Evolutionary conservation across 2,797 vertebrate genomes (phyloP), one percentile per base, ranked within the genome.

Genomic region (Anabacerthia variegaticeps): DNA sequence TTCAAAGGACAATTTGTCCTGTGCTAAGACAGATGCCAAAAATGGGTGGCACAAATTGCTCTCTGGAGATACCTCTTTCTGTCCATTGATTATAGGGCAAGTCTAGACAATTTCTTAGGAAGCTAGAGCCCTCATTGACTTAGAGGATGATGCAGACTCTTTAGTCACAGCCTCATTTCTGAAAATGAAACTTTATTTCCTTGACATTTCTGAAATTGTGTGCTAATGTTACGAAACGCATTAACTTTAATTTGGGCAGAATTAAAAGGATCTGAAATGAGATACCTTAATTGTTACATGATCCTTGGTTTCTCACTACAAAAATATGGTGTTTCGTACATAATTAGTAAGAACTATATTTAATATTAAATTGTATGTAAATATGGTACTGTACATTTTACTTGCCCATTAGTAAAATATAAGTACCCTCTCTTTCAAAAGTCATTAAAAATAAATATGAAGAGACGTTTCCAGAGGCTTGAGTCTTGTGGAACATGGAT

Each of bases 171-270:
- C 12, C 20, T 65, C 5, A 12, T 46, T 82, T 85, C 52, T 80
- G 37, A 73, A 87, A 85, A 44, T 0, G 2, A 74, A 63, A 54
- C 24, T 65, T 39, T 37, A 79, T 22, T 91, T 87, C 24, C 52
- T 72, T 48, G 51, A 46, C 13, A 16, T 15, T 69, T 69, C 61
- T 69, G 51, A 68, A 95, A 78, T 9, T 27, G 7, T 17, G 32
- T 18, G 6, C 28, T 39, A 34, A 52, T 30, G 11, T 76, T 82
- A 75, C 0, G 1, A 55, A 95, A 44, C 0, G 0, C 10, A 9
- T 39, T 28, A 6, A 48, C 65, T 88, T 67, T 30, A 27, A 69
- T n/a, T 27, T 59, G 36, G 7, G 16, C 21, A 49, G 58, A 82
- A 85, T 28, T 15, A 52, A 15, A 92, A 81, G 23, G 18, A 86